These are phyloP conservation scores for Pristionchus japonicus DNA, from an alignment of 2,888 invertebrate species.

Conservation along the genomic window DNA sequence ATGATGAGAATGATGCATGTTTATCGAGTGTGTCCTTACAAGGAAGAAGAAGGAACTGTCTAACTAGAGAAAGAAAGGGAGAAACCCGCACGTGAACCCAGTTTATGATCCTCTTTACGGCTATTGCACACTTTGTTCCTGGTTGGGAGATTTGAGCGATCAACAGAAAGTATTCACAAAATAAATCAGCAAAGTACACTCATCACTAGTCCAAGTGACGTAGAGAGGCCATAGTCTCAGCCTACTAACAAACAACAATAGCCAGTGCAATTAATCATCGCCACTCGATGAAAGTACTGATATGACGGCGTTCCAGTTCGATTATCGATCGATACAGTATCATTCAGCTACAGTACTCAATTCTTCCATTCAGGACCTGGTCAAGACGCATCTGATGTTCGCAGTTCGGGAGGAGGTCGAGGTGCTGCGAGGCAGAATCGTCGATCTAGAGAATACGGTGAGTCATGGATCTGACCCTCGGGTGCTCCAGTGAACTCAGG, in stretches of 20 bases:
- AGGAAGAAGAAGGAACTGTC: background rate
- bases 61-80: background rate
- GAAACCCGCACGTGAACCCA: background rate
- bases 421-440: conserved; percentile 47
- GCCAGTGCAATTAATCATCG: conserved; percentile 11
- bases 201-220: background rate
- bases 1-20: background rate
- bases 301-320: background rate
- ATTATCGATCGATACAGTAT: no score
- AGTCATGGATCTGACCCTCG: conserved; percentile 7
- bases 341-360: background rate
- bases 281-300: background rate
- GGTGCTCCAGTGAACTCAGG: background rate
- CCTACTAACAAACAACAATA: background rate
- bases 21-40: background rate
- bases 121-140: background rate
- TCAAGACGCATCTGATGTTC: conserved; percentile 54
- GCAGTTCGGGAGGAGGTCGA: conserved; percentile 53
- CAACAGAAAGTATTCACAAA: background rate
- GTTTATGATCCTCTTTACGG: conserved; percentile 20
- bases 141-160: background rate
- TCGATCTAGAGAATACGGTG: conserved; percentile 50
- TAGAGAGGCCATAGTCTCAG: background rate
- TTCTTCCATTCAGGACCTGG: conserved; percentile 49
- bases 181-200: background rate